phyloP scores from a whole-genome alignment of 1,140 invertebrate genomes.

The Gonioctena quinquepunctata region DNA sequence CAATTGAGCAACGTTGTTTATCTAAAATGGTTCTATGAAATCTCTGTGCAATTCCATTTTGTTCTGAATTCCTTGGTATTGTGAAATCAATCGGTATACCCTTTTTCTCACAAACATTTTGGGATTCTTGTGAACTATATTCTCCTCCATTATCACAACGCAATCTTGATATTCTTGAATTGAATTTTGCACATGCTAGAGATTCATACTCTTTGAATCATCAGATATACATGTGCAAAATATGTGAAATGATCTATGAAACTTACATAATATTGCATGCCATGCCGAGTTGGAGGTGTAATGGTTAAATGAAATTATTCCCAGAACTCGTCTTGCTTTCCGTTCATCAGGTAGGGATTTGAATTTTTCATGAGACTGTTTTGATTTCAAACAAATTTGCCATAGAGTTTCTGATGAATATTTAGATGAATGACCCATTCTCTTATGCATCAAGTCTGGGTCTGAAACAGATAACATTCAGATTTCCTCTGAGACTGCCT shows the following conservation, averaged over 20 bases:
- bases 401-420: neutral
- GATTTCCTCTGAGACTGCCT: neutral
- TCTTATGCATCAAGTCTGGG: neutral
- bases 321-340: neutral
- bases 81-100: neutral
- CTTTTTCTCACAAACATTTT: neutral
- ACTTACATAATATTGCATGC: neutral
- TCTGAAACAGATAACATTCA: neutral
- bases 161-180: neutral
- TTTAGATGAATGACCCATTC: neutral
- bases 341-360: neutral
- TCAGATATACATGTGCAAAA: neutral
- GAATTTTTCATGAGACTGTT: neutral
- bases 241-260: slow-evolving; percentile 2
- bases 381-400: neutral
- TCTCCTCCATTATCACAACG: neutral
- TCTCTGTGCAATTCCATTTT: neutral
- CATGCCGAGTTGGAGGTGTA: neutral
- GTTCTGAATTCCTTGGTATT: neutral
- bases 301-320: neutral
- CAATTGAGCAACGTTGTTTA: neutral
- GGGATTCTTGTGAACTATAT: neutral
- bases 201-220: neutral
- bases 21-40: neutral
- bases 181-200: neutral